Evolutionary conservation across 2,113 vertebrate genomes (phyloP).

Genomic region (Mus pahari): DNA sequence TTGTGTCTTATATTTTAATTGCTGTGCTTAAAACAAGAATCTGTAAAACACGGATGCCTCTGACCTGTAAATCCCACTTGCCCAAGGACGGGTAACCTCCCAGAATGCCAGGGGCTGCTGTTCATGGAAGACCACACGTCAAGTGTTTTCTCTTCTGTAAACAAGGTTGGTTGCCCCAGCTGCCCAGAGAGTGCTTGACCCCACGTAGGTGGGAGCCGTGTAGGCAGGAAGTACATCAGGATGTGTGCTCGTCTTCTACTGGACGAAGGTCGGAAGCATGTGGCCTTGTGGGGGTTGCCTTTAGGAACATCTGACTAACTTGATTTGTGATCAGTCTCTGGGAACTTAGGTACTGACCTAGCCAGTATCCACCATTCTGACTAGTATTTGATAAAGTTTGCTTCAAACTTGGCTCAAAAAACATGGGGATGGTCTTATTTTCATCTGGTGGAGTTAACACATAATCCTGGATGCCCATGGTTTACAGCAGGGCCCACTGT

Average conservation of each 20-base stretch:
- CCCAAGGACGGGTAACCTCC: background rate
- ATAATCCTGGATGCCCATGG: background rate
- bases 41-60: background rate
- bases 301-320: background rate
- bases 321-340: background rate
- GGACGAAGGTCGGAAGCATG: background rate
- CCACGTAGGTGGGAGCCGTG: background rate
- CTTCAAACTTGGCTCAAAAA: background rate
- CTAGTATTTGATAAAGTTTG: background rate
- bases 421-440: background rate
- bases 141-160: background rate
- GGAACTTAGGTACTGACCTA: background rate
- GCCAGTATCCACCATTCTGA: background rate
- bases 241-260: background rate
- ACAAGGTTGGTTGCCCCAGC: background rate
- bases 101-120: background rate
- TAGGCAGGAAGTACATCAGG: background rate
- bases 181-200: background rate
- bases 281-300: background rate
- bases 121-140: background rate
- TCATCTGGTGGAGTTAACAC: background rate
- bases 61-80: background rate
- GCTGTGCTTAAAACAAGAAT: background rate
- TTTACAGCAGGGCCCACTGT: background rate
- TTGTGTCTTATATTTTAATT: background rate